A percentile compares a stretch with the other conserved stretches of the same genome.
Evolutionary conservation across 1,140 invertebrate species (phyloP).

Genomic region (Papilio aristodemus): DNA sequence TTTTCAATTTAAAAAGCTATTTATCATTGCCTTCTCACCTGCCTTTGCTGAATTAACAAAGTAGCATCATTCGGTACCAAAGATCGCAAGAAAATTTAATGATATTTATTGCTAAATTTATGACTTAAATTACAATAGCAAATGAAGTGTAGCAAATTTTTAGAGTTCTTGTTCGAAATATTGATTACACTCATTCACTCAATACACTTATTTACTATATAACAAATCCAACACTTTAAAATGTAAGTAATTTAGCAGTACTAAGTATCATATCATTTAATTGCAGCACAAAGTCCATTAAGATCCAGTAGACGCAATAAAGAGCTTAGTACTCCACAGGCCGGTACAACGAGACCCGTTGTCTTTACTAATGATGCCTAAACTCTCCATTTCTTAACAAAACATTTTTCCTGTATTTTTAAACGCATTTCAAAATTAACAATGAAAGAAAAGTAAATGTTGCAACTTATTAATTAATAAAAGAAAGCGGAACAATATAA

Average conservation of each 20-base stretch:
- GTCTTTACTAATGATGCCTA: conserved; percentile 32
- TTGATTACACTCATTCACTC: too few relatives aligned
- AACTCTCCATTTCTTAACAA: conserved; percentile 16
- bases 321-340: conserved; percentile 30
- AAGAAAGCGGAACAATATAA: too few relatives aligned
- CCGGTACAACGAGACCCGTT: conserved; percentile 22
- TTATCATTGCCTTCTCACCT: not conserved
- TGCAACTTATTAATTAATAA: not conserved
- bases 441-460: not conserved
- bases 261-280: conserved; percentile 29
- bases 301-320: conserved; percentile 28
- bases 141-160: too few relatives aligned
- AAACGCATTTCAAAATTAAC: conserved; percentile 1
- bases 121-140: not conserved
- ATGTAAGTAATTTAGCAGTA: not conserved
- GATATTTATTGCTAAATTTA: not conserved
- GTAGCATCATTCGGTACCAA: not conserved
- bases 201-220: too few relatives aligned
- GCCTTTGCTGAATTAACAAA: not conserved
- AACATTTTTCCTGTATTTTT: not conserved
- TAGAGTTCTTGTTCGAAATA: too few relatives aligned
- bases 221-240: too few relatives aligned
- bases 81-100: not conserved
- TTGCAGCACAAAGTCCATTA: conserved; percentile 24
- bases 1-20: too few relatives aligned